Conservation (phyloP, 2,797 vertebrate species). For the Macroramphosus scolopax region DNA sequence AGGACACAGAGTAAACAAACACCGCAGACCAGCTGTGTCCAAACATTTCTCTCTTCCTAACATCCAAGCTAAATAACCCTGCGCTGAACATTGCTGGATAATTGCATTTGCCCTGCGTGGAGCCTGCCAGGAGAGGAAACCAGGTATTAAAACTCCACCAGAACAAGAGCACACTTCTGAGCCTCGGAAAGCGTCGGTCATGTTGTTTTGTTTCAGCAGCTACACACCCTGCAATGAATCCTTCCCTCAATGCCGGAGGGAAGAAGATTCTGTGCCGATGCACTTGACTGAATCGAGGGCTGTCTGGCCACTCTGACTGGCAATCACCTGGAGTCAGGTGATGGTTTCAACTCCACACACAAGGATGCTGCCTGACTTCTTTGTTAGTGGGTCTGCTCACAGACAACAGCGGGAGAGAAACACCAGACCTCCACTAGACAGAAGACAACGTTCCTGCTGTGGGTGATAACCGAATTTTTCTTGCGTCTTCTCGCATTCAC, state of each 20-base stretch:
- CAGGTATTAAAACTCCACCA: conserved; percentile 48
- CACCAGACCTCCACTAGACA: not conserved
- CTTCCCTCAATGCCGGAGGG: not conserved
- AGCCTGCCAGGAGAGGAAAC: conserved; percentile 53
- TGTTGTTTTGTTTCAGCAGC: conserved; percentile 26
- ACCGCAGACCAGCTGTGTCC: conserved; percentile 51
- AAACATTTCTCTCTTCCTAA: conserved; percentile 64
- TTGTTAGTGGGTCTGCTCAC: conserved; percentile 7
- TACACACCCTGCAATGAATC: conserved; percentile 10
- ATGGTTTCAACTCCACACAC: conserved; percentile 6
- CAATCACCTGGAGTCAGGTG: conserved; percentile 6
- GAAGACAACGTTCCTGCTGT: conserved; percentile 4
- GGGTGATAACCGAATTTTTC: too few relatives aligned
- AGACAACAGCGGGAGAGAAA: conserved; percentile 1
- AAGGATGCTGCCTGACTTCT: conserved; percentile 12
- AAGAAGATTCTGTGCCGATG: conserved; percentile 1
- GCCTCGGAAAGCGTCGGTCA: conserved; percentile 8
- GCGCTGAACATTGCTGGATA: conserved; percentile 49
- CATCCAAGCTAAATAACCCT: conserved; percentile 64
- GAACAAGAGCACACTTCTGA: conserved; percentile 34
- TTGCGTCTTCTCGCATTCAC: too few relatives aligned
- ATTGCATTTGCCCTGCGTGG: conserved; percentile 56
- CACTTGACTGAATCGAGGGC: conserved; percentile 20
- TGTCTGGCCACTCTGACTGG: conserved; percentile 18
- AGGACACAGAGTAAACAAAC: conserved; percentile 54